Evolutionary conservation across 2,797 vertebrate genomes (phyloP), one percentile per base, ranked within the genome.

Genomic region (Melanotaenia boesemani): DNA sequence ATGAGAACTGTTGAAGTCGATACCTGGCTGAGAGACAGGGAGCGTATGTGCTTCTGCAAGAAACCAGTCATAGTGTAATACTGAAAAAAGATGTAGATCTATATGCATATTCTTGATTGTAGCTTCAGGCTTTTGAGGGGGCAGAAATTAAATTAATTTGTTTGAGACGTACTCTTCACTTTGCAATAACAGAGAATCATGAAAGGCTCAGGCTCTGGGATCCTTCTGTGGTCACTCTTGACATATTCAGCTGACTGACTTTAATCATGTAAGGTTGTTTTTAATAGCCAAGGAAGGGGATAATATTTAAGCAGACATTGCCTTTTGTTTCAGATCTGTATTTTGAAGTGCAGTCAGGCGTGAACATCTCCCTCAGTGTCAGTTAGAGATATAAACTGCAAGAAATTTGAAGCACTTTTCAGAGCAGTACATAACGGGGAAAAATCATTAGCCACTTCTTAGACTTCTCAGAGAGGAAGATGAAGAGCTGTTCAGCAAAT

Each of bases 1-100:
- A 90, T 90, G 80, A 92, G 74, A 75, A 77, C 68, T 80, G 75
- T 85, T 81, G 41, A 82, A 84, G 77, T 90, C 81, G 24, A 87
- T 89, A 78, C 57, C 68, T 81, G 72, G 77, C 65, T 79, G 79
- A 70, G 62, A 39, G 58, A 54, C 32, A 52, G 64, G 75, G 82
- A 64, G 46, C 59, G 78, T 16, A 7, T 56, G 15, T 20, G 34
- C 36, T 7, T 7, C 61, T 44, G 65, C 58, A 15, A 73, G 76
- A 56, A 86, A 68, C 83, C 10, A 44, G 83, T 77, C 70, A 36
- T 74, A 58, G 67, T 60, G 52, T 60, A 65, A 64, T 46, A 2
- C 15, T n/a, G 60, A 67, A 67, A 72, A 77, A 36, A 52, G 72
- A 34, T 67, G 44, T 59, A 67, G 63, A 75, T 74, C 54, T 48